Evolutionary conservation across 2,797 vertebrate genomes (phyloP).

Genomic region (Periophthalmus magnuspinnatus): DNA sequence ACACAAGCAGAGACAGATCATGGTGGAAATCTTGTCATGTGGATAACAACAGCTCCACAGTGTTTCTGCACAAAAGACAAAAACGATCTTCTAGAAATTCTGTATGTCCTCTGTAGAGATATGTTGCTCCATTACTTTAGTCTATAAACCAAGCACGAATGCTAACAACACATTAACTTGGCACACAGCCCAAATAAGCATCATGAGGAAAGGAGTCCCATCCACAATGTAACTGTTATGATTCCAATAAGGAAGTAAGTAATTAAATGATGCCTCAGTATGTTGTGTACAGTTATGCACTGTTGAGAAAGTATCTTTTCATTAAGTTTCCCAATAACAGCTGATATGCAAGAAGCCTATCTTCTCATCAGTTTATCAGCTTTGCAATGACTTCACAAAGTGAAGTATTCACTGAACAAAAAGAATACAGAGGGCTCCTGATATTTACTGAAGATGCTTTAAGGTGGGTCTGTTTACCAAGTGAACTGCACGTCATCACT

Average conservation of each 20-base stretch:
- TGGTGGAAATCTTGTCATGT: background rate
- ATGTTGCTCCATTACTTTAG: background rate
- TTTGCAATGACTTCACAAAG: background rate
- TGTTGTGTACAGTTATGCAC: constrained; percentile 6
- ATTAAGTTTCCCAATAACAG: constrained; percentile 14
- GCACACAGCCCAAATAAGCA: constrained; percentile 3
- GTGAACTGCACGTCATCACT: constrained; percentile 48
- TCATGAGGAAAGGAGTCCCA: constrained; percentile 11
- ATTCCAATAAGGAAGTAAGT: constrained; percentile 18
- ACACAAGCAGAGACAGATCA: background rate
- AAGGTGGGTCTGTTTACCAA: constrained; percentile 46
- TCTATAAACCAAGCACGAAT: constrained; percentile 1
- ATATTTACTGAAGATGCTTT: constrained; percentile 48
- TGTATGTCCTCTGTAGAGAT: background rate
- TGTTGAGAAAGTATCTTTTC: background rate
- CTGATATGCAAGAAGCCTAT: background rate
- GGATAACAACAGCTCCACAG: background rate
- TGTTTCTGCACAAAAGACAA: background rate
- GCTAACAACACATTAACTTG: constrained; percentile 9
- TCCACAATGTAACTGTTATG: background rate
- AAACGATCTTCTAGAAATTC: background rate
- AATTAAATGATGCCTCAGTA: background rate
- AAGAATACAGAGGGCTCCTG: background rate
- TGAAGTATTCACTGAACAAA: background rate
- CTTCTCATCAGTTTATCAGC: background rate